Base-by-base conservation (phyloP, 2,888 invertebrate species). In the Ochropleura plecta region DNA sequence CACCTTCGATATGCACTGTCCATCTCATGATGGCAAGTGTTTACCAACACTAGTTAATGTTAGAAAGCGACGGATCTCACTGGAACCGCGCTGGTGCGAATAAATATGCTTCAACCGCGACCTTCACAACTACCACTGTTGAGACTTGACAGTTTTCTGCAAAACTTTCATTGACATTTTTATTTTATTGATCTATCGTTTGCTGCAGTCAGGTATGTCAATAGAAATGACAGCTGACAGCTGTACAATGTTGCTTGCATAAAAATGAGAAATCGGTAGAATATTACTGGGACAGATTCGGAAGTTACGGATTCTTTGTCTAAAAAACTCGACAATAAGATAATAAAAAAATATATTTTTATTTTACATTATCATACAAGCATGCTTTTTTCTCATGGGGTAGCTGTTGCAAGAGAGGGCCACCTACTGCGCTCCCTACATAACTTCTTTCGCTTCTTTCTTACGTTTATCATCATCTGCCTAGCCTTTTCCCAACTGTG, bases 1-100 rank as follows among this genome's bases (percentile, higher is more conserved):
- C 99, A 49, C 99, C 99, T 91, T 98, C 98, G 81, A 99, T 96
- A 90, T 98, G 97, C 51, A 98, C 97, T 70, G 98, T 98, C 99
- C 99, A 99, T 93, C 97, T 97, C 98, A 98, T 98, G 48, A 75
- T 89, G 83, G 89, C 49, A 78, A 66, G 42, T 82, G 57, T 69
- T 77, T 70, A 78, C 67, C 62, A 76, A 81, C 73, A 81, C 63
- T 46, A 9, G 10, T 55, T 48, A 70, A 18, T 70, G n/a, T 40
- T 53, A 16, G 12, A 62, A 67, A 51, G 69, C 76, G 60, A 82
- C 62, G 60, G 55, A 64, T 65, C 73, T 30, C 63, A 46, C 62
- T 40, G 40, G 65, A 79, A 64, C 73, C 69, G 71, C 63, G 73
- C 79, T 75, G 53, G 20, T 70, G 18, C 42, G 12, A 66, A 49